Evolutionary conservation across 2,113 vertebrate species (phyloP).

Genomic region (Arenaria interpres): DNA sequence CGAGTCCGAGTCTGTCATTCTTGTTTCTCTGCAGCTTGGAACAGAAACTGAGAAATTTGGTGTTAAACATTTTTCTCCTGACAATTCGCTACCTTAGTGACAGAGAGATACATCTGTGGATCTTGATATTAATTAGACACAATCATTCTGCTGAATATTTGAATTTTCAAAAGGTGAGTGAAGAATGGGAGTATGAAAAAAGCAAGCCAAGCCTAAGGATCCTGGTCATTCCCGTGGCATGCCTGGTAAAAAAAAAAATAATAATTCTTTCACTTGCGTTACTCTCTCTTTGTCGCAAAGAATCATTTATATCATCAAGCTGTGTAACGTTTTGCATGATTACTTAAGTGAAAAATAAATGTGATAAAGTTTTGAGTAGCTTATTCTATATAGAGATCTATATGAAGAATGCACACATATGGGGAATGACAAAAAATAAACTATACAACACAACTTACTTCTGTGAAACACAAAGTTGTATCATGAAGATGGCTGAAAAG

Average conservation of each 20-base stretch:
- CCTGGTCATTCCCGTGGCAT: background rate
- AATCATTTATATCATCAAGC: background rate
- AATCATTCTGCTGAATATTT: background rate
- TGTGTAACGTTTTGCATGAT: background rate
- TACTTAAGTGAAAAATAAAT: background rate
- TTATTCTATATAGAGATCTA: background rate
- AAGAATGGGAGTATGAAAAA: background rate
- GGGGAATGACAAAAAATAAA: background rate
- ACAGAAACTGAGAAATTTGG: background rate
- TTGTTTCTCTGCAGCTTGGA: background rate
- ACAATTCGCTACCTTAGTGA: background rate
- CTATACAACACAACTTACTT: background rate
- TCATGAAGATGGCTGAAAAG: background rate
- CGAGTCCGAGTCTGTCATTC: background rate
- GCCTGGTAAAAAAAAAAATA: background rate
- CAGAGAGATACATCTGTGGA: background rate
- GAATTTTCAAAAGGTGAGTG: background rate
- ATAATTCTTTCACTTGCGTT: background rate
- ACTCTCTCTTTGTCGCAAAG: background rate
- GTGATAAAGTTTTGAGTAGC: background rate
- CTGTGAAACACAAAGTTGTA: background rate
- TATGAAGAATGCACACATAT: fast-evolving
- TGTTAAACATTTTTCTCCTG: background rate
- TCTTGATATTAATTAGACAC: background rate
- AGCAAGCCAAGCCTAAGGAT: background rate